phyloP scores from a whole-genome alignment of 2,113 vertebrate species.

The Speoplatyrhinus poulsoni region DNA sequence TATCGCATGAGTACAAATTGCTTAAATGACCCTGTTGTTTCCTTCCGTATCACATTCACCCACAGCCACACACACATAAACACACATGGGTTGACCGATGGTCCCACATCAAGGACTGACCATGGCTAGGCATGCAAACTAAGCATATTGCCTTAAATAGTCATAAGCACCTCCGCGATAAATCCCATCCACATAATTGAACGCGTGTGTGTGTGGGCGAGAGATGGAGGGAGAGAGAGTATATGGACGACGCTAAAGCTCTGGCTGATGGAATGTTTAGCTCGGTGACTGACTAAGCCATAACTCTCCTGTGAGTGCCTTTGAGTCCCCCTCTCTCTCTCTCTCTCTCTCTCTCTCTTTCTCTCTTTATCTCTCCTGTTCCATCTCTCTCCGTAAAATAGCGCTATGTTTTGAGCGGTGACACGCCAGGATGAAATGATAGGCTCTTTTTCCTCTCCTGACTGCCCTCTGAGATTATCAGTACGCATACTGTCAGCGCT shows the following conservation, averaged over 20 bases:
- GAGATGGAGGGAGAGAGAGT: constrained; percentile 59
- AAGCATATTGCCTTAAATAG: constrained; percentile 71
- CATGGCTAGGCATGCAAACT: constrained; percentile 60
- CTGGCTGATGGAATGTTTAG: constrained; percentile 73
- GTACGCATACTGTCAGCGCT: constrained; percentile 43
- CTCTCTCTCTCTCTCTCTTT: constrained; percentile 10
- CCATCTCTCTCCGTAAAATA: constrained; percentile 56
- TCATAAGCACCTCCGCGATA: constrained; percentile 67
- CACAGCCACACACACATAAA: not conserved
- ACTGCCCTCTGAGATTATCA: constrained; percentile 61
- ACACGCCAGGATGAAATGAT: constrained; percentile 72
- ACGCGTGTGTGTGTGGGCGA: constrained; percentile 8
- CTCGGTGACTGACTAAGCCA: constrained; percentile 74
- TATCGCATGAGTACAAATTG: no score
- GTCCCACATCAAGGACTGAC: constrained; percentile 28
- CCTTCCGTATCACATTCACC: not conserved
- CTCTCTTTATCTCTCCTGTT: constrained; percentile 17
- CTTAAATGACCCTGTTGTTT: not conserved
- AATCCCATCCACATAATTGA: constrained; percentile 54
- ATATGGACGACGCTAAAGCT: constrained; percentile 67
- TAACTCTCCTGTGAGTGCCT: constrained; percentile 69
- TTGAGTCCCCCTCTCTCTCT: constrained; percentile 35
- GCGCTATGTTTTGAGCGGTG: constrained; percentile 60
- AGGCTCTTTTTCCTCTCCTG: constrained; percentile 66
- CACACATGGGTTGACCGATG: constrained; percentile 22